phyloP scores from a whole-genome alignment of 2,113 vertebrate genomes.

The Sterna hirundo region DNA sequence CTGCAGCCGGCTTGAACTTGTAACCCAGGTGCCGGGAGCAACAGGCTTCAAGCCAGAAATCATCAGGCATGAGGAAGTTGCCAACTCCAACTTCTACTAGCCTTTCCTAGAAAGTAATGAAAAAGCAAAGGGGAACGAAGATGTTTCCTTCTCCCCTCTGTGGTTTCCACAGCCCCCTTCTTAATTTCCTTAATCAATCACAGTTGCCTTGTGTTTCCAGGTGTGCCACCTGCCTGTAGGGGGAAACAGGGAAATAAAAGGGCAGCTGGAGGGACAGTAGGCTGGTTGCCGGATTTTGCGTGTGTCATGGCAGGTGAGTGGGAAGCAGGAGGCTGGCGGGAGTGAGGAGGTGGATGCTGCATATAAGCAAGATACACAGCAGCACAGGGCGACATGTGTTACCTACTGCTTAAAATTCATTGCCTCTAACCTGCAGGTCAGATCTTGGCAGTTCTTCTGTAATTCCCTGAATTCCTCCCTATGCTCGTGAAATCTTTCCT shows the following conservation, averaged over 20 bases:
- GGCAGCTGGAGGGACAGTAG: neutral
- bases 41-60: neutral
- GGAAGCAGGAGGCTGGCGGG: neutral
- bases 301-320: rapidly evolving
- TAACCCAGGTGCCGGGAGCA: rapidly evolving
- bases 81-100: neutral
- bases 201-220: neutral
- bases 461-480: neutral
- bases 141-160: neutral
- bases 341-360: neutral
- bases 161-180: neutral
- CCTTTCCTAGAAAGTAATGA: neutral
- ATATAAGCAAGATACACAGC: rapidly evolving
- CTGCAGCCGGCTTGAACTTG: neutral
- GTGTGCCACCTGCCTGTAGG: neutral
- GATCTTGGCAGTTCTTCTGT: neutral
- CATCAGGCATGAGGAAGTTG: neutral
- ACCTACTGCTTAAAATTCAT: neutral
- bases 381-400: rapidly evolving
- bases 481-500: neutral
- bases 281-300: rapidly evolving
- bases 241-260: neutral
- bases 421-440: neutral
- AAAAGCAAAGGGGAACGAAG: rapidly evolving
- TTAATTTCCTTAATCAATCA: neutral